Evolutionary conservation across 2,797 vertebrate species (phyloP).

Genomic region (Myotis findleyi): DNA sequence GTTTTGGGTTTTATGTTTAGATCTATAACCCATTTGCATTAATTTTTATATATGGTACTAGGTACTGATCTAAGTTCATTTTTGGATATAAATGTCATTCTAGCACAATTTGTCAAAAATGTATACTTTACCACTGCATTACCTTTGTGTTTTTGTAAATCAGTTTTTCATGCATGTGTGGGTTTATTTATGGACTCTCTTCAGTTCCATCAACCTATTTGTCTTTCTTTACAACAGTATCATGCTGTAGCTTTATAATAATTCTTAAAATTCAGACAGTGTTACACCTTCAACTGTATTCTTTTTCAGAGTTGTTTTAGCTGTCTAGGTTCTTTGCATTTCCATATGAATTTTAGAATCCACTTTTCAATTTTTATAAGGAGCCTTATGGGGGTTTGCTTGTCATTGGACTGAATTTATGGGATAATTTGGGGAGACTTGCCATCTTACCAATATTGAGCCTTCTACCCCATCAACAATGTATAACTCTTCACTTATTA

Average conservation of each 20-base stretch:
- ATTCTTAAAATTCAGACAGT: neutral
- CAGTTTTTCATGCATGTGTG: neutral
- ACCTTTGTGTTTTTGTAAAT: neutral
- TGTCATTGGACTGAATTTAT: neutral
- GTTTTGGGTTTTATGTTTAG: neutral
- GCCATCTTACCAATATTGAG: neutral
- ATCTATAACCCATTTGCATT: neutral
- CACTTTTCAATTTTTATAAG: neutral
- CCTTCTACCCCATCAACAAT: neutral
- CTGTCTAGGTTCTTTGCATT: neutral
- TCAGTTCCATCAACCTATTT: neutral
- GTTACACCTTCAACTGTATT: neutral
- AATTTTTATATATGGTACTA: neutral
- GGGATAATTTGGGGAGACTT: neutral
- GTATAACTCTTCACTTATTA: neutral
- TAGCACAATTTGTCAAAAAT: neutral
- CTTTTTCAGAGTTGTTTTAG: neutral
- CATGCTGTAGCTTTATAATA: neutral
- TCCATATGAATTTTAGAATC: neutral
- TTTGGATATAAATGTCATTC: neutral
- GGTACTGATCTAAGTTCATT: neutral
- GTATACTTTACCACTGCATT: neutral
- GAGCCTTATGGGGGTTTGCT: neutral
- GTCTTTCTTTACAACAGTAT: neutral
- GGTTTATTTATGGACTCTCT: neutral